Evolutionary conservation across 1,140 invertebrate species (phyloP).

Genomic region (Meloidogyne exigua): DNA sequence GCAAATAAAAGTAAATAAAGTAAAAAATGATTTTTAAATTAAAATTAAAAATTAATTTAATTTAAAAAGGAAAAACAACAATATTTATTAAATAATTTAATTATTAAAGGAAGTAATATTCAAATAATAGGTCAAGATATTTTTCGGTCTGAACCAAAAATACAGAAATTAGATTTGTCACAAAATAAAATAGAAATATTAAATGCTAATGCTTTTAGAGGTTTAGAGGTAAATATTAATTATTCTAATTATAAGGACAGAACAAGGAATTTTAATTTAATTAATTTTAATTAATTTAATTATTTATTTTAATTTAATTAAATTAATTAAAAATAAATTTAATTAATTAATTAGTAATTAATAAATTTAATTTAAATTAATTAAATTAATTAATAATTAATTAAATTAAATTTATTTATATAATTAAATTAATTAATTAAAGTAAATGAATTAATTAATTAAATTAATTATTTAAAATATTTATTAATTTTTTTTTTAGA

Average conservation of each 20-base stretch:
- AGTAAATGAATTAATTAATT: constrained; percentile 5
- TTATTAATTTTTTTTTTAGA: constrained; percentile 1
- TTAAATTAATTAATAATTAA: not conserved
- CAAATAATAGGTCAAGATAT: constrained; percentile 41
- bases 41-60: not conserved
- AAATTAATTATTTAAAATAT: not conserved
- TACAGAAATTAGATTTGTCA: constrained; percentile 38
- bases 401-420: too few species aligned
- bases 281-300: too few species aligned
- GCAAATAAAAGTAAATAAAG: not conserved
- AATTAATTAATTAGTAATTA: too few species aligned
- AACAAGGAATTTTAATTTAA: too few species aligned
- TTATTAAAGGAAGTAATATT: constrained; percentile 24
- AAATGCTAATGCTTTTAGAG: constrained; percentile 52
- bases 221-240: constrained; percentile 51
- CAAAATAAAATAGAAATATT: constrained; percentile 42
- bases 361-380: constrained; percentile 6
- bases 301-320: too few species aligned
- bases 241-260: too few species aligned
- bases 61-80: too few species aligned
- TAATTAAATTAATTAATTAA: not conserved
- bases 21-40: not conserved
- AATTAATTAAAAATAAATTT: too few species aligned
- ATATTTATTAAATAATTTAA: constrained; percentile 19
- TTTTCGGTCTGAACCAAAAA: constrained; percentile 35